Evolutionary conservation across 2,113 vertebrate genomes (phyloP).

Genomic region (Pluvialis apricaria): DNA sequence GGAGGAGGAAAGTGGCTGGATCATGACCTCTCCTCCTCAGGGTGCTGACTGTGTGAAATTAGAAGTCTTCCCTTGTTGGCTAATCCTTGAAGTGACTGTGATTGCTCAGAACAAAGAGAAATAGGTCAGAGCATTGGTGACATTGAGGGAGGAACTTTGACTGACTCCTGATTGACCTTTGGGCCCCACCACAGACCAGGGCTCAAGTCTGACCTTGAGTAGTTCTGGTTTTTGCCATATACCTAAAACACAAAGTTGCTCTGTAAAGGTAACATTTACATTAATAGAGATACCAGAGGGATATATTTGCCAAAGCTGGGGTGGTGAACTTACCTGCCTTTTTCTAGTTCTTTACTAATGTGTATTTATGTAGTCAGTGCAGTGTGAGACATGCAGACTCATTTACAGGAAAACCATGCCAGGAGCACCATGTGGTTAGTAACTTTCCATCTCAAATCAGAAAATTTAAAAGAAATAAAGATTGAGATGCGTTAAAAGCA

Average conservation of each 20-base stretch:
- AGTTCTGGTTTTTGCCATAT: background rate
- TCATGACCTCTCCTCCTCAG: background rate
- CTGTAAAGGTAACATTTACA: background rate
- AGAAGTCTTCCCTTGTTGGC: constrained; percentile 34
- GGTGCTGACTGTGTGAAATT: constrained; percentile 51
- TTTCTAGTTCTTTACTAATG: constrained; percentile 27
- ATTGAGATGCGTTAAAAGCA: constrained; percentile 18
- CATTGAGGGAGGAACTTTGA: background rate
- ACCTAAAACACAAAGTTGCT: background rate
- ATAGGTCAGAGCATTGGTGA: constrained; percentile 23
- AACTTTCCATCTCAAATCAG: background rate
- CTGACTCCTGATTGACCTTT: background rate
- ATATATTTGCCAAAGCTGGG: background rate
- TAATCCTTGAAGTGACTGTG: constrained; percentile 14
- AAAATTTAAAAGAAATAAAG: background rate
- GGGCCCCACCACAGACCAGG: background rate
- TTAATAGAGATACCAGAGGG: background rate
- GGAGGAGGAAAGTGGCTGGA: background rate
- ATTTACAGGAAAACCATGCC: background rate
- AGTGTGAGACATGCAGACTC: background rate
- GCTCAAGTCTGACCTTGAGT: background rate
- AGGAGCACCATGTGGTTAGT: background rate
- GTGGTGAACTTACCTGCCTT: constrained; percentile 12
- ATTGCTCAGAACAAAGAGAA: constrained; percentile 36
- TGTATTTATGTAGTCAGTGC: background rate